Base-by-base conservation (phyloP, 1,140 invertebrate species). In the Halesus radiatus region DNA sequence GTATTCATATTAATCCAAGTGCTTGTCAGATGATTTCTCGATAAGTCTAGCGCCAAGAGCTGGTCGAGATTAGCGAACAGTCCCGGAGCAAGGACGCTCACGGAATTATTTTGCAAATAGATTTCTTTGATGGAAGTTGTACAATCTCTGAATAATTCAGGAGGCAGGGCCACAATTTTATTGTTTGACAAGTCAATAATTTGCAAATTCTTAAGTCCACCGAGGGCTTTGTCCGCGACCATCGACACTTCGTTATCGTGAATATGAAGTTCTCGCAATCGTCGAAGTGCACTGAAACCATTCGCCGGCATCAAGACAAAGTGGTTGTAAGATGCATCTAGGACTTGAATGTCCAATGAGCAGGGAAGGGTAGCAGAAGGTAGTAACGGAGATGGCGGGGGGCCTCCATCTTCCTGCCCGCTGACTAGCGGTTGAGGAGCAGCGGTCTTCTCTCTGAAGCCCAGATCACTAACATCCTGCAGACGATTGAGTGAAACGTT, bases 101-200 rank as follows among this genome's bases (percentile, higher is more conserved):
- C 96, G 62, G 94, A 96, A 90, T 97, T 98, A 87, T 97, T 97
- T 86, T 96, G 94, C 84, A 97, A 87, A 86, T 96, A 94, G 81
- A 98, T 93, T 89, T 97, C 95, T 88, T 95, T 95, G 76, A 98
- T 92, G 18, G 93, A 93, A 76, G 93, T 92, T 13, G 92, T 90
- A 80, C 93, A 92, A 86, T 97, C 95, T 84, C 92, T 91, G 82
- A 98, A 97, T 76, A 97, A 88, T 83, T 94, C 94, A 32, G 94
- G 92, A n/a, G 96, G 96, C 78, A 98, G 88, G 26, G 95, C 94
- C 3, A 96, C 94, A 56, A 98, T 93, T 91, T 95, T 94, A 87
- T 97, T 98, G 83, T 94, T 94, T 8, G 95, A 96, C 56, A 97
- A 88, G 88, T 97, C 95, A 74, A 97, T 92, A 83, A 95, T 92